A percentile compares a stretch with the other conserved stretches of the same genome.
Evolutionary conservation across 2,797 vertebrate species (phyloP).

Genomic region (Rhinophrynus dorsalis): DNA sequence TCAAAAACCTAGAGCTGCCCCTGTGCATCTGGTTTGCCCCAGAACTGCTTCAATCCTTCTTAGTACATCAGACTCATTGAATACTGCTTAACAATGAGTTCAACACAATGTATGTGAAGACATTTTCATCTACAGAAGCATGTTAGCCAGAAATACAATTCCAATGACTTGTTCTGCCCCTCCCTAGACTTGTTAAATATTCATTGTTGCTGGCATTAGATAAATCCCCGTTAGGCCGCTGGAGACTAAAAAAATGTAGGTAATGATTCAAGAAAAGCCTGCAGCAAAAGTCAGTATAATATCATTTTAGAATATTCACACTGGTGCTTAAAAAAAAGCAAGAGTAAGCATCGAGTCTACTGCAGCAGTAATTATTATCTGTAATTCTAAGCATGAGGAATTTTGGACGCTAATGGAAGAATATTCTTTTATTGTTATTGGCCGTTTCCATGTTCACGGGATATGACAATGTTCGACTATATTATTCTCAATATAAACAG

Average conservation of each 20-base stretch:
- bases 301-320: not conserved
- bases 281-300: constrained; percentile 11
- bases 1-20: too few species aligned
- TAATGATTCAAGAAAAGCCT: constrained; percentile 17
- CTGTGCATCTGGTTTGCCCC: too few species aligned
- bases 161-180: constrained; percentile 2
- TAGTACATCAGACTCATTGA: too few species aligned
- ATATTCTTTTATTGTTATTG: too few species aligned
- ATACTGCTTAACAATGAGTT: too few species aligned
- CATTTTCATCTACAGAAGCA: not conserved
- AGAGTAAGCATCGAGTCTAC: not conserved
- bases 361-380: not conserved
- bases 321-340: constrained; percentile 8
- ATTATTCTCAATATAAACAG: too few species aligned
- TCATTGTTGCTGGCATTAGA: constrained; percentile 12
- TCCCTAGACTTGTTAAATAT: constrained; percentile 14
- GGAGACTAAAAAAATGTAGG: not conserved
- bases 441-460: too few species aligned
- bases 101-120: too few species aligned
- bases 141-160: not conserved
- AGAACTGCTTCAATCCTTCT: too few species aligned
- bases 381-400: not conserved
- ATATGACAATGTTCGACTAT: too few species aligned
- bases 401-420: too few species aligned
- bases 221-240: constrained; percentile 12